These are phyloP conservation scores for Dromas ardeola DNA, from an alignment of 2,113 vertebrate species.

Conservation along the genomic window DNA sequence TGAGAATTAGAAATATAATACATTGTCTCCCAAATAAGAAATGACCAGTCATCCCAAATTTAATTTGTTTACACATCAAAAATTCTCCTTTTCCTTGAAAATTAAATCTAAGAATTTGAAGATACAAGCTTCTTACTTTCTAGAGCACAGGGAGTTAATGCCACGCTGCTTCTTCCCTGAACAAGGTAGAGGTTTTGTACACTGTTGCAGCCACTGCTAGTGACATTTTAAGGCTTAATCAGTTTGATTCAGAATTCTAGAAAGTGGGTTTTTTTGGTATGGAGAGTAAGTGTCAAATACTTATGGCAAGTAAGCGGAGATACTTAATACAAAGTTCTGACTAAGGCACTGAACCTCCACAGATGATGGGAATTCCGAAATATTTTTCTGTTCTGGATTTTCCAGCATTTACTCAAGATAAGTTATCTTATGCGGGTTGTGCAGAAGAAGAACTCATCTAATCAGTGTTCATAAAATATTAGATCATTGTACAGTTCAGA, in stretches of 20 bases:
- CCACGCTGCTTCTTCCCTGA: background rate
- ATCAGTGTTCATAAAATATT: background rate
- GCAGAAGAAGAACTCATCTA: background rate
- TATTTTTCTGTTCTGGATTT: background rate
- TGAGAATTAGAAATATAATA: background rate
- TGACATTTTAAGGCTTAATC: background rate
- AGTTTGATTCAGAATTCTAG: background rate
- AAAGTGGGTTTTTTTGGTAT: background rate
- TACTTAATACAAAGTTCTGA: background rate
- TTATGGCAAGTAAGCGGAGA: background rate
- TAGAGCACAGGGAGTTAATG: background rate
- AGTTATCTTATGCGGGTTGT: background rate
- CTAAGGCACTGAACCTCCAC: background rate
- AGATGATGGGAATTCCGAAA: background rate
- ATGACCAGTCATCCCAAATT: background rate
- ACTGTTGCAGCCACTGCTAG: background rate
- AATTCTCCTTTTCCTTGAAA: background rate
- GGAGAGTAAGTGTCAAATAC: background rate
- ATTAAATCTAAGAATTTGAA: background rate
- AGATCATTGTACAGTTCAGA: background rate
- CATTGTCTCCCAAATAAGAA: background rate
- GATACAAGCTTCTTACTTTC: background rate
- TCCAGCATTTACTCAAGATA: background rate
- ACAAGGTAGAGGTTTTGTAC: background rate
- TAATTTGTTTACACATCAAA: background rate